Evolutionary conservation across 2,797 vertebrate genomes (phyloP).

Genomic region (Cyprinodon diabolis): DNA sequence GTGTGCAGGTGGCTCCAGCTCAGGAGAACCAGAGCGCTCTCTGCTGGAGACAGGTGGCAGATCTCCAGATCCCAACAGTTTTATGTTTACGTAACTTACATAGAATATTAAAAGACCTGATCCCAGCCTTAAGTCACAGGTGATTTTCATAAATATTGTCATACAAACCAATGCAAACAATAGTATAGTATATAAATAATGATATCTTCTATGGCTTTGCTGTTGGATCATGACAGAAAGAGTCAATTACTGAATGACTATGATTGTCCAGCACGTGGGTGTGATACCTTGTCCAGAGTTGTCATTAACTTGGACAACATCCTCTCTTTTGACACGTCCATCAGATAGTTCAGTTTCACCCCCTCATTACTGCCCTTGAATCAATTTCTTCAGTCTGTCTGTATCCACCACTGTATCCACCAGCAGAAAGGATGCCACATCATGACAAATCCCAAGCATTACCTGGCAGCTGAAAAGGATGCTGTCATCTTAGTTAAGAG

Average conservation of each 20-base stretch:
- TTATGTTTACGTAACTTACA: too few species aligned
- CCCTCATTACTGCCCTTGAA: conserved; percentile 3
- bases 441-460: not conserved
- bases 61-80: too few species aligned
- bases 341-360: conserved; percentile 1
- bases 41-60: too few species aligned
- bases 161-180: not conserved
- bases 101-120: too few species aligned
- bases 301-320: not conserved
- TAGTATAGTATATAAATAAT: not conserved
- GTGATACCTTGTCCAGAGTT: not conserved
- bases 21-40: too few species aligned
- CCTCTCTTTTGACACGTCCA: not conserved
- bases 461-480: not conserved
- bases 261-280: conserved; percentile 1
- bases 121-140: too few species aligned
- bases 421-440: not conserved
- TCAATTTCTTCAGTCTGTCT: conserved; percentile 3
- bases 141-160: too few species aligned
- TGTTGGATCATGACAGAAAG: not conserved
- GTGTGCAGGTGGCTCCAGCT: too few species aligned
- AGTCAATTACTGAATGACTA: not conserved
- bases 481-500: not conserved
- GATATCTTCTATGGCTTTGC: not conserved
- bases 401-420: not conserved